Evolutionary conservation across 2,113 vertebrate species (phyloP), one percentile per base, ranked within the genome.

Genomic region (Sitta europaea): DNA sequence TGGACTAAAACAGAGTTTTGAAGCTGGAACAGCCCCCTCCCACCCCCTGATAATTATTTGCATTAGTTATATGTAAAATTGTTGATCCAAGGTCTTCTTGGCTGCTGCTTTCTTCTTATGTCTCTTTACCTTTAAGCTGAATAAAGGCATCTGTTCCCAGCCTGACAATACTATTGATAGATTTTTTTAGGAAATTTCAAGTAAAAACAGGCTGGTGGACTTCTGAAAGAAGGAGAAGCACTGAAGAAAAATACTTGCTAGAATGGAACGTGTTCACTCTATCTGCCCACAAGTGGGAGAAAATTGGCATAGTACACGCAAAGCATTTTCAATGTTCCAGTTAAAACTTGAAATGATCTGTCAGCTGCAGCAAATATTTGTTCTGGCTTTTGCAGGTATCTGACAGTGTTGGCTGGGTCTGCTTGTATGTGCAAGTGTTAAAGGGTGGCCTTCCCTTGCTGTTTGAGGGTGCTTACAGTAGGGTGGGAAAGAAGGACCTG

Each of bases 1-100:
- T 25, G 11, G 27, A 14, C 27, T 77, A 12, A 21, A 57, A 38
- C 5, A 65, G 62, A 22, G 23, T 29, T 86, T 72, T 71, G n/a
- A 71, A 63, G 5, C 8, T 50, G 61, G 14, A 75, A 17, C 31
- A 50, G 2, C 10, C 13, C 4, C 22, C 7, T 5, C 7, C 18
- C 2, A 42, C 10, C 3, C 1, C 11, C 20, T 0, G 2, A 36
- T 18, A 36, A 61, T 72, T 53, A 14, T 65, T 65, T 25, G 1
- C 20, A 48, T 82, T 63, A 53, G 18, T 55, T 51, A 23, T 15
- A 24, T 0, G 0, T 54, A 54, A 65, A 92, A 63, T 17, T 35
- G 18, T 57, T 79, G 75, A 55, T 72, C 4, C 10, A 51, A 19
- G 27, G 75, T 22, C 27, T 68, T 45, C 48, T 71, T 68, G 53